phyloP scores from a whole-genome alignment of 2,797 vertebrate species.

The Protosalanx chinensis region DNA sequence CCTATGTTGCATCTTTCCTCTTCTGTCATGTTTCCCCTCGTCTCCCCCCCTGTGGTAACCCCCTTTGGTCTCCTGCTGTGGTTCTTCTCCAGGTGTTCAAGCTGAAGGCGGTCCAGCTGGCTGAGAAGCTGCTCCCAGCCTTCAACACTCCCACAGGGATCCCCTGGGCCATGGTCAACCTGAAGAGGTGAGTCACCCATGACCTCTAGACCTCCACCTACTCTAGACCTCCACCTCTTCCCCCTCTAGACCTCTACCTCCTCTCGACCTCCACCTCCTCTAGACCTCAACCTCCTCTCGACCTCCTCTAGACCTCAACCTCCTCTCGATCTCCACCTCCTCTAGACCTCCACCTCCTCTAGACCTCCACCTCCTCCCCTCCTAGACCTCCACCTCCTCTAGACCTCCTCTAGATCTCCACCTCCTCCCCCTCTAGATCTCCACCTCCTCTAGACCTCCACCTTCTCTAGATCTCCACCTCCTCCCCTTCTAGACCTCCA shows the following conservation, averaged over 20 bases:
- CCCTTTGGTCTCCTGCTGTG: not conserved
- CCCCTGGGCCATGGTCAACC: constrained; percentile 99
- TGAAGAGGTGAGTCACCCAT: constrained; percentile 84
- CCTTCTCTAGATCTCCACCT: not conserved
- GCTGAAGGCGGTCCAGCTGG: constrained; percentile 91
- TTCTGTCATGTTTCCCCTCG: not conserved
- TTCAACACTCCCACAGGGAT: constrained; percentile 98
- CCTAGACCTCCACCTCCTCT: not conserved
- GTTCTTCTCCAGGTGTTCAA: constrained; percentile 84
- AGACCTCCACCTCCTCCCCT: not conserved
- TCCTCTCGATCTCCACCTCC: no score
- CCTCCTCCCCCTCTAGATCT: constrained; percentile 4
- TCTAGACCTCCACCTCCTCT: no score
- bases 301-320: no score
- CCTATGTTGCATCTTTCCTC: not conserved
- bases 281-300: no score
- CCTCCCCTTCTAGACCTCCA: no score
- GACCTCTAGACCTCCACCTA: not conserved
- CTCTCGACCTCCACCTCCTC: no score
- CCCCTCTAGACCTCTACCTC: no score
- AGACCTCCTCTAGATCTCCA: not conserved
- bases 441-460: not conserved
- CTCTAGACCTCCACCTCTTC: not conserved
- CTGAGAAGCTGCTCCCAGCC: constrained; percentile 95
- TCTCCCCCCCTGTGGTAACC: not conserved